Base-by-base conservation (phyloP, 2,888 invertebrate species). In the Camptogramma bilineatum region DNA sequence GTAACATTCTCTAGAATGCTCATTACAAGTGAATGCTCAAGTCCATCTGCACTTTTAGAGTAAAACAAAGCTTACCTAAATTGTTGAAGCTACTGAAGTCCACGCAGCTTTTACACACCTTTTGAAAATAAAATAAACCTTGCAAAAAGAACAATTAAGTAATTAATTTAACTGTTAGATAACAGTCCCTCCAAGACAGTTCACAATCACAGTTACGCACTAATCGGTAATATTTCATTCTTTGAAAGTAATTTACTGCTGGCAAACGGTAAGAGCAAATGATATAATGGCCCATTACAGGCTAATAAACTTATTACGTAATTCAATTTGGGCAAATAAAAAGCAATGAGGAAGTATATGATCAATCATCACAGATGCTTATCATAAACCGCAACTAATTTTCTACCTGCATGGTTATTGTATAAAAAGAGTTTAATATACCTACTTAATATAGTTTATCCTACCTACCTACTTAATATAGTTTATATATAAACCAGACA, bases 261-360 rank as follows among this genome's bases (percentile, higher is more conserved):
- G 5, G 44, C 42, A 54, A 58, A 52, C 42, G 52, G n/a, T 52
- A 48, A 62, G 48, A 68, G 21, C 44, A 56, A 65, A 64, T 59
- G 47, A 61, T 56, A 57, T 64, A 64, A 65, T 46, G 16, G 50
- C 13, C 42, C 44, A 64, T 61, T 65, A 62, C 31, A 52, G 10
- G 55, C 59, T 51, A 61, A 66, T 59, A 61, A 60, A 39, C 44
- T 65, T 57, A 61, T 65, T 64, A 66, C 48, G 55, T 62, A 64
- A 72, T 69, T 69, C 48, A 69, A 70, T 69, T 66, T 68, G 52
- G 34, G n/a, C 63, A 64, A 47, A 69, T 54, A 72, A 70, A 70
- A 72, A 64, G 53, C 66, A 72, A 73, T 67, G 46, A 70, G 73
- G 73, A 73, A 73, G 68, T 70, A 62, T 62, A 56, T 28, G 68